phyloP scores from a whole-genome alignment of 2,888 invertebrate genomes.

The Argyresthia goedartella region DNA sequence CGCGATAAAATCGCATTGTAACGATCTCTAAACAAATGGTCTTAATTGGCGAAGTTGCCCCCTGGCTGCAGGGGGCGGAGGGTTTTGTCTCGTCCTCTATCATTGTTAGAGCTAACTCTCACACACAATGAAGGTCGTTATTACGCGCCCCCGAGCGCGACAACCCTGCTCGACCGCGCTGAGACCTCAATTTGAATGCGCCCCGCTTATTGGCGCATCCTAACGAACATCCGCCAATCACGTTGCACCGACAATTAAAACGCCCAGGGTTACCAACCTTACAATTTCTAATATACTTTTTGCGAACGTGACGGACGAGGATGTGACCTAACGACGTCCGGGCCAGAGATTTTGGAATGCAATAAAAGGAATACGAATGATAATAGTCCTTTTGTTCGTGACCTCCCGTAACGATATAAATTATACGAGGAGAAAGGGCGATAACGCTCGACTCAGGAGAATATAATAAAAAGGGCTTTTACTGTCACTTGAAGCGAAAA shows the following conservation, averaged over 20 bases:
- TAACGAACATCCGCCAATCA: constrained; percentile 47
- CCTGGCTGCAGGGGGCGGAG: constrained; percentile 11
- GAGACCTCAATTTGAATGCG: constrained; percentile 37
- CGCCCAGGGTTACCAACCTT: constrained; percentile 26
- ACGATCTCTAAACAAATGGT: constrained; percentile 19
- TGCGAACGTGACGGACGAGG: not conserved
- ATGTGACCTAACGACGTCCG: constrained; percentile 33
- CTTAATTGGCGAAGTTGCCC: constrained; percentile 29
- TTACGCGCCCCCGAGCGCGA: constrained; percentile 31
- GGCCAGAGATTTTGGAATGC: constrained; percentile 1
- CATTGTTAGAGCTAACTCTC: constrained; percentile 34
- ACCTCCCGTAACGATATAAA: constrained; percentile 33
- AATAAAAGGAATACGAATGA: not conserved
- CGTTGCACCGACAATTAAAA: constrained; percentile 34
- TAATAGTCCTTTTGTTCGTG: constrained; percentile 31
- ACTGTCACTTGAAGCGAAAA: constrained; percentile 26
- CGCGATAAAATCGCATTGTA: constrained; percentile 12
- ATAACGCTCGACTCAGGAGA: constrained; percentile 16
- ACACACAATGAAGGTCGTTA: constrained; percentile 51
- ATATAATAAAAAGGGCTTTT: constrained; percentile 27
- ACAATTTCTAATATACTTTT: constrained; percentile 17
- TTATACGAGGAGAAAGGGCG: constrained; percentile 22
- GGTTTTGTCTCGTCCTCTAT: constrained; percentile 2
- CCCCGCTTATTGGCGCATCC: constrained; percentile 36
- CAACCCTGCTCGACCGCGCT: constrained; percentile 29